A percentile compares a stretch with the other conserved stretches of the same genome.
phyloP scores from a whole-genome alignment of 2,113 vertebrate genomes.

The Ptilorrhoa leucosticta region DNA sequence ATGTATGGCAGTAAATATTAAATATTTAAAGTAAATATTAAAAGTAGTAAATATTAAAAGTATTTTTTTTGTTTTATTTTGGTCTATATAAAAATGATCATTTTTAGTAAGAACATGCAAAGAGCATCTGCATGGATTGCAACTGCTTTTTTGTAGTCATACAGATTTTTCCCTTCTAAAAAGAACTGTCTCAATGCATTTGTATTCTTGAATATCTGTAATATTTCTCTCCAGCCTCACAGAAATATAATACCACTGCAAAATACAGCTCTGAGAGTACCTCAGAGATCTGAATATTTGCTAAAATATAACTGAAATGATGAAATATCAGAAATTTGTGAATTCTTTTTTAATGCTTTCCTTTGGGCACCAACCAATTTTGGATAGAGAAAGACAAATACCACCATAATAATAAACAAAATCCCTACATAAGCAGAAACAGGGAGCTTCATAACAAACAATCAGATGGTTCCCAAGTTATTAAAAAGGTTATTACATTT shows the following conservation, averaged over 20 bases:
- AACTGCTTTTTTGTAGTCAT: background rate
- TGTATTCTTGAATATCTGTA: background rate
- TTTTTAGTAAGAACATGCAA: background rate
- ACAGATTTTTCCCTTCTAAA: background rate
- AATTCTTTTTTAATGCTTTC: background rate
- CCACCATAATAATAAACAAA: constrained; percentile 8
- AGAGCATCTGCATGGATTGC: background rate
- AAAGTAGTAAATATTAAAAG: background rate
- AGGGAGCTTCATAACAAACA: background rate
- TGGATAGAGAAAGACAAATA: background rate
- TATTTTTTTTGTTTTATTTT: background rate
- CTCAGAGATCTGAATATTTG: background rate
- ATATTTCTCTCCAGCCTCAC: background rate
- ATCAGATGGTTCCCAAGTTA: background rate
- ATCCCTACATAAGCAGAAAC: constrained; percentile 25
- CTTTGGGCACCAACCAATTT: background rate
- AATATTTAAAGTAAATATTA: no score
- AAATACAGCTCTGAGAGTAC: background rate
- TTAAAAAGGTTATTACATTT: constrained; percentile 12
- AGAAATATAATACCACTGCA: background rate
- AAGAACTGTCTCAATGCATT: background rate
- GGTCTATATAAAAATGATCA: background rate
- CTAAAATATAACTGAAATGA: background rate
- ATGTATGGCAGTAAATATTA: background rate
- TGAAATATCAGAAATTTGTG: background rate